These are phyloP conservation scores for Falco berigora DNA, from an alignment of 2,797 vertebrate species.

Conservation along the genomic window DNA sequence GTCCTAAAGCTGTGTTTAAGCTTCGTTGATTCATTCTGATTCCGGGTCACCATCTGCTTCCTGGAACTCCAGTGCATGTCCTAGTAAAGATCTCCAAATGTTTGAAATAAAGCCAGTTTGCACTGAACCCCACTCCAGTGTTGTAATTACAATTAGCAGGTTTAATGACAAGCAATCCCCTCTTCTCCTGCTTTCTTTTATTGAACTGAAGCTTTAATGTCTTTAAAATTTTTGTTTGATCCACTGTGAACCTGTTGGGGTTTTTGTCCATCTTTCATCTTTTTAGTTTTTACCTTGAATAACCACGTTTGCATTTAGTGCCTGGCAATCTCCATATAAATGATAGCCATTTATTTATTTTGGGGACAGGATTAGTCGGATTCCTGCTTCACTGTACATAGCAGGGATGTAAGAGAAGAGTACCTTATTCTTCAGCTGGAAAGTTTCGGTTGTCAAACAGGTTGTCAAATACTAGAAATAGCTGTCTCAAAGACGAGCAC, in stretches of 20 bases:
- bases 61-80: background rate
- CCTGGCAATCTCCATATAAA: background rate
- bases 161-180: background rate
- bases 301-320: background rate
- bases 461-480: background rate
- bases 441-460: background rate
- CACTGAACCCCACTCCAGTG: background rate
- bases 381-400: background rate
- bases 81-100: background rate
- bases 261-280: background rate
- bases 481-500: background rate
- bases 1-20: background rate
- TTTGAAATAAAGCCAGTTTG: background rate
- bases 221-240: background rate
- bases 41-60: background rate
- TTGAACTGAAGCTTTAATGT: background rate
- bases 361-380: background rate
- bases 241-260: background rate
- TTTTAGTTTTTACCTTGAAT: background rate
- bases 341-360: background rate
- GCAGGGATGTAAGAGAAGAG: background rate
- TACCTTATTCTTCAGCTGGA: background rate
- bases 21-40: background rate
- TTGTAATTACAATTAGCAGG: background rate
- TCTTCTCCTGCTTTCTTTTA: background rate